Percentiles rank a stretch among this genome's conserved stretches.
phyloP scores from a whole-genome alignment of 2,797 vertebrate species.

The Tachyglossus aculeatus region DNA sequence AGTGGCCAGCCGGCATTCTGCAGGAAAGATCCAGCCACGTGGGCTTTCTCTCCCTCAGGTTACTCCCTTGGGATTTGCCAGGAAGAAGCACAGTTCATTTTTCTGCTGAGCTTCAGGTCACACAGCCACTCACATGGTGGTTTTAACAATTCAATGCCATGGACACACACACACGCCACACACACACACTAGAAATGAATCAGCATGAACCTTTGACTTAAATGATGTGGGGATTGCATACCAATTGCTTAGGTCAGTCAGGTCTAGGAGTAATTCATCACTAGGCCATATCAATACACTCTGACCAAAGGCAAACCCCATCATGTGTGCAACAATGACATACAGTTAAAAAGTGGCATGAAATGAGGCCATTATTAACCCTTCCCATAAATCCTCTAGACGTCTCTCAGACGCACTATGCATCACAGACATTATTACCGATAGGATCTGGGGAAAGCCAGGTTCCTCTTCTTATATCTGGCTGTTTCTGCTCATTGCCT shows the following conservation, averaged over 20 bases:
- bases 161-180: no score
- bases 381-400: background rate
- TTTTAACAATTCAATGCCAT: background rate
- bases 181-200: background rate
- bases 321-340: background rate
- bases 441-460: background rate
- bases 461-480: background rate
- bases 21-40: conserved; percentile 65
- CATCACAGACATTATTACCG: background rate
- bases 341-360: background rate
- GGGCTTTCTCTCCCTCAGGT: conserved; percentile 65
- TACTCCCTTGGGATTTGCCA: conserved; percentile 50
- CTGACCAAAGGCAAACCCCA: conserved; percentile 2
- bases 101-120: background rate
- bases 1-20: conserved; percentile 53
- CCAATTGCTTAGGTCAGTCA: conserved; percentile 2
- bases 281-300: background rate
- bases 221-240: background rate
- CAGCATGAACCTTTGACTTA: background rate
- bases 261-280: background rate
- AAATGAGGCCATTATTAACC: background rate
- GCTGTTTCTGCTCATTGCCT: background rate
- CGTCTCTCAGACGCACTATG: background rate
- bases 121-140: background rate
- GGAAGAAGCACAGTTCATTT: conserved; percentile 56